Conservation (phyloP, 2,888 invertebrate genomes). For the Agrilus cyanescens region DNA sequence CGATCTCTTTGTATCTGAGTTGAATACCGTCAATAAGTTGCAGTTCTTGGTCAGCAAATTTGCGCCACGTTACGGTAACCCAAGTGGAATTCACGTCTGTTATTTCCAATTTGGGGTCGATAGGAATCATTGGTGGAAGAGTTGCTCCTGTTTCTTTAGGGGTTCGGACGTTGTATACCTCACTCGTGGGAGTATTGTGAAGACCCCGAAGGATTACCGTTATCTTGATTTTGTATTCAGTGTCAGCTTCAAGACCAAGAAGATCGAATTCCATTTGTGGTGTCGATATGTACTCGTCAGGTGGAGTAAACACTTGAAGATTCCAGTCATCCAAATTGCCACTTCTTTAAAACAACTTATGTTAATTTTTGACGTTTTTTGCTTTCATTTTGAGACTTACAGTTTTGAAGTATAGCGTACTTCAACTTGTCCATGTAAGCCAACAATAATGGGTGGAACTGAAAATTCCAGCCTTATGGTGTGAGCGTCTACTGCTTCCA, state of each 20-base stretch:
- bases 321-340: constrained; percentile 66
- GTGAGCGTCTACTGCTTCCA: constrained; percentile 67
- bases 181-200: constrained; percentile 66
- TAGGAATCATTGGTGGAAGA: constrained; percentile 46
- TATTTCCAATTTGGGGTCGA: constrained; percentile 63
- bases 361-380: not conserved
- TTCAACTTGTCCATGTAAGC: constrained; percentile 77
- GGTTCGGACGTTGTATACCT: constrained; percentile 63
- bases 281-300: constrained; percentile 74
- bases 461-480: constrained; percentile 73
- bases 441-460: constrained; percentile 70
- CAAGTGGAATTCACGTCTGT: constrained; percentile 68
- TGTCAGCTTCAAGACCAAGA: constrained; percentile 62
- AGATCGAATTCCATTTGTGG: constrained; percentile 77
- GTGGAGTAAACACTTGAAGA: constrained; percentile 76
- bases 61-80: constrained; percentile 70
- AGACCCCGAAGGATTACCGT: constrained; percentile 66
- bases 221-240: constrained; percentile 72
- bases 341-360: constrained; percentile 20
- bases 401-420: constrained; percentile 69
- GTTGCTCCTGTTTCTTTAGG: constrained; percentile 42
- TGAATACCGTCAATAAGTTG: constrained; percentile 82
- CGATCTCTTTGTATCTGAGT: constrained; percentile 70
- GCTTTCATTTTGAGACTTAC: constrained; percentile 39
- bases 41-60: constrained; percentile 66